Evolutionary conservation across 2,797 vertebrate species (phyloP), one percentile per base, ranked within the genome.

Genomic region (Spea hammondii): DNA sequence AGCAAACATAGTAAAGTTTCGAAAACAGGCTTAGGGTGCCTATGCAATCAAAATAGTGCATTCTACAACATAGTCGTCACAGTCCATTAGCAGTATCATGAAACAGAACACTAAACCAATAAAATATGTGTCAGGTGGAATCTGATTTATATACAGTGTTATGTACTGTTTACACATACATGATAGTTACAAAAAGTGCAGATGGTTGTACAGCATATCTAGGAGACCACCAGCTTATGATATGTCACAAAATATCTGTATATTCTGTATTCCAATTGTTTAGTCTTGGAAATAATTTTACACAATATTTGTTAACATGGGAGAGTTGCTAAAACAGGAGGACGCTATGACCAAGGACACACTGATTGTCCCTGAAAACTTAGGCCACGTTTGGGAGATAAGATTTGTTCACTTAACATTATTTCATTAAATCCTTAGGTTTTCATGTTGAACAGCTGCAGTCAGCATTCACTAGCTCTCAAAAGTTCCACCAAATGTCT

Each of bases 401-500:
- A 47, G 53, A 76, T 57, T 57, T 10, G 13, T 0, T 10, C 4
- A 4, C 44, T 14, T 71, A 72, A 70, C 11, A 59, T 5, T 6
- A 44, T 67, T 12, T 7, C 10, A 65, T 67, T 74, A 17, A 60
- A 53, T 64, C 83, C 81, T 5, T 13, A 99, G 98, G 91, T 71
- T 94, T 93, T 84, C 91, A 93, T 5, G 90, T 98, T 76, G 92
- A 95, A 83, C 94, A 96, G 82, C 93, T 99, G 83, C 97, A 94
- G 78, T 95, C 93, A 0, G 95, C 96, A 0, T 97, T 96, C 45
- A 88, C 93, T 76, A 95, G 95, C 88, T 99, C 96, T 79, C 95
- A 98, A 88, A 96, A 98, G 81, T 99, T 99, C 87, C 94, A 98
- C 85, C 94, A 96, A 84, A 97, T 93, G 87, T 98, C 95, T 51